Evolutionary conservation across 2,888 invertebrate species (phyloP).

Genomic region (Boloria selene): DNA sequence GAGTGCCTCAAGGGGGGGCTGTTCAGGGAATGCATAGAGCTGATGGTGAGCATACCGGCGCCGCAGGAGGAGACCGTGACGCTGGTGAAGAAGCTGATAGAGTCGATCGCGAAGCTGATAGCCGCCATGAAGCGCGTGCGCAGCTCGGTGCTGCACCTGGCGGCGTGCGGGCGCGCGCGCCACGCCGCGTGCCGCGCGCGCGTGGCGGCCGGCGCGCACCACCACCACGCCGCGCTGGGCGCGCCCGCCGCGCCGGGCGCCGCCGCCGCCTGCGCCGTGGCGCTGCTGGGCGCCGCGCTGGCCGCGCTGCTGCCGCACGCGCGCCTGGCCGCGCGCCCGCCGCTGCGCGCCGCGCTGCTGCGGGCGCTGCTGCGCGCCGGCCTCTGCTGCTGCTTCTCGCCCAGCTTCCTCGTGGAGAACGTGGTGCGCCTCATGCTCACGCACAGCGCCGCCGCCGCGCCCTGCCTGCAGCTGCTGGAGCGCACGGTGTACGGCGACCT

Average conservation of each 20-base stretch:
- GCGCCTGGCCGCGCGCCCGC: constrained; percentile 58
- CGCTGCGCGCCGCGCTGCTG: constrained; percentile 73
- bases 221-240: constrained; percentile 83
- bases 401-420: constrained; percentile 74
- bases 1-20: constrained; percentile 83
- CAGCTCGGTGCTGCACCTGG: constrained; percentile 80
- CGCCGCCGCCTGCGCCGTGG: constrained; percentile 80
- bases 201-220: constrained; percentile 76
- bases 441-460: constrained; percentile 60
- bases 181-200: constrained; percentile 78
- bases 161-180: constrained; percentile 74
- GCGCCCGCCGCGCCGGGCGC: constrained; percentile 71
- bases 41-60: constrained; percentile 78
- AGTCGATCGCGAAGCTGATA: constrained; percentile 80
- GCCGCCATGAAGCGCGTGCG: constrained; percentile 81
- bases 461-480: constrained; percentile 81
- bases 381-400: constrained; percentile 85
- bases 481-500: constrained; percentile 83
- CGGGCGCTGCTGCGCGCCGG: constrained; percentile 82
- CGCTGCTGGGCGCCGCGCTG: constrained; percentile 80
- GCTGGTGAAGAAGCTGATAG: constrained; percentile 79
- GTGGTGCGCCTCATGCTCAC: constrained; percentile 75
- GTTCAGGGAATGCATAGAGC: constrained; percentile 78
- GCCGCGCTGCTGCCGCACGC: constrained; percentile 74
- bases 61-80: constrained; percentile 62